phyloP scores from a whole-genome alignment of 2,797 vertebrate species.

The Champsocephalus gunnari region DNA sequence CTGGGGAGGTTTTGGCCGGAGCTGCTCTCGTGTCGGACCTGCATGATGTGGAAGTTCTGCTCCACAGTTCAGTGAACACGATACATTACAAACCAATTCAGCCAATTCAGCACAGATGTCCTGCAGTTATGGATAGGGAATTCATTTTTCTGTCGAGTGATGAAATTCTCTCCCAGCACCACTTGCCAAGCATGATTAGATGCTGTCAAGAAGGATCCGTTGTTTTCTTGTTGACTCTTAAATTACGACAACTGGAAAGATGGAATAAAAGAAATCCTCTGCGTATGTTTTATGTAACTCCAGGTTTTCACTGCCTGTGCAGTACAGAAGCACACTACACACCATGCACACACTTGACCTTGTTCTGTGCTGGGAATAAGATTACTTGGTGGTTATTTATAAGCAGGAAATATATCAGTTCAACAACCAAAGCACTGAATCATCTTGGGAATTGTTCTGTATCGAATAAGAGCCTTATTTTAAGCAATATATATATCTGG shows the following conservation, averaged over 20 bases:
- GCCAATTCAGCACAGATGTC: constrained; percentile 63
- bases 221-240: constrained; percentile 18
- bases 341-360: constrained; percentile 29
- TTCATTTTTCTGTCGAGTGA: constrained; percentile 53
- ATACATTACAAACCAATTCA: constrained; percentile 63
- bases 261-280: not conserved
- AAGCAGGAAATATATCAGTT: constrained; percentile 27
- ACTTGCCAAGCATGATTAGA: constrained; percentile 38
- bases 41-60: constrained; percentile 52
- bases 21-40: constrained; percentile 52
- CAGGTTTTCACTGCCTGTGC: constrained; percentile 6
- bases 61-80: constrained; percentile 54
- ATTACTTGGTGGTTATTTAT: constrained; percentile 29
- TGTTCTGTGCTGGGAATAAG: constrained; percentile 31
- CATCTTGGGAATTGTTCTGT: constrained; percentile 20
- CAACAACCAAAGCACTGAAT: constrained; percentile 17
- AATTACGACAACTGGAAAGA: constrained; percentile 11
- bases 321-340: constrained; percentile 1
- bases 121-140: constrained; percentile 44
- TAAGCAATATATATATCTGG: not conserved
- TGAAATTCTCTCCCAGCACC: constrained; percentile 35
- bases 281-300: not conserved
- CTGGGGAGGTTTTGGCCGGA: constrained; percentile 54
- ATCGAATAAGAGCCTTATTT: constrained; percentile 1
- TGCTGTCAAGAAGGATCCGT: constrained; percentile 33